A percentile compares a stretch with the other conserved stretches of the same genome.
Conservation (phyloP, 2,113 vertebrate genomes). For the Daphoenositta chrysoptera region DNA sequence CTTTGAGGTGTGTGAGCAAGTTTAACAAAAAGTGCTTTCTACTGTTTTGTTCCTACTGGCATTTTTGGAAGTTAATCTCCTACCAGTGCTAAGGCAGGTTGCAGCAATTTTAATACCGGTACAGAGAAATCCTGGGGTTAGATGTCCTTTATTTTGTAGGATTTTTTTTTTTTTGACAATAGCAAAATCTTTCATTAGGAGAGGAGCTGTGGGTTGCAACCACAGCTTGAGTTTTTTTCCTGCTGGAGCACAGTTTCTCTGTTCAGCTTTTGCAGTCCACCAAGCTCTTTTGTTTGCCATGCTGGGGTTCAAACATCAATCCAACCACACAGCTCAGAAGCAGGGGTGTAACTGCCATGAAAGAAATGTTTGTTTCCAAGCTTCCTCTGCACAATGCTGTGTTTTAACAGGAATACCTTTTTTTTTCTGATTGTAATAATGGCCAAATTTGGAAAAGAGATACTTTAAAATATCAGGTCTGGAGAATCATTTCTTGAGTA, state of each 20-base stretch:
- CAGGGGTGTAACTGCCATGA: background rate
- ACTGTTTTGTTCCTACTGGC: background rate
- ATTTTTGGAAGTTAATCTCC: background rate
- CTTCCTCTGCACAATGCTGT: background rate
- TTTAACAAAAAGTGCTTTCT: background rate
- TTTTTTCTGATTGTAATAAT: background rate
- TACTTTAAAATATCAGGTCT: background rate
- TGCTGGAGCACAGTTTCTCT: background rate
- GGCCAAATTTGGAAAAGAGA: background rate
- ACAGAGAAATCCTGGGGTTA: background rate
- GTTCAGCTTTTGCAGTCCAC: background rate
- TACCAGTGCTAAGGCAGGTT: background rate
- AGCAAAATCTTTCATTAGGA: background rate
- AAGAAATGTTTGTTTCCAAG: background rate
- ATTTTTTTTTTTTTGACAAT: background rate
- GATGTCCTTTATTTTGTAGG: background rate
- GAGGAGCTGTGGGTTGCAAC: background rate
- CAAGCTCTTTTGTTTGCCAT: background rate
- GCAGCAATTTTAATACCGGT: background rate
- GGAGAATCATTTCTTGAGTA: background rate
- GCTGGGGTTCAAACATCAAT: background rate
- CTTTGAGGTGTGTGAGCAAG: background rate
- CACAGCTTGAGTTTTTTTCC: background rate
- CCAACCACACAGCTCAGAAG: background rate
- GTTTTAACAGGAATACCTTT: background rate